Base-by-base conservation (phyloP, 2,113 vertebrate genomes). In the Ondatra zibethicus region DNA sequence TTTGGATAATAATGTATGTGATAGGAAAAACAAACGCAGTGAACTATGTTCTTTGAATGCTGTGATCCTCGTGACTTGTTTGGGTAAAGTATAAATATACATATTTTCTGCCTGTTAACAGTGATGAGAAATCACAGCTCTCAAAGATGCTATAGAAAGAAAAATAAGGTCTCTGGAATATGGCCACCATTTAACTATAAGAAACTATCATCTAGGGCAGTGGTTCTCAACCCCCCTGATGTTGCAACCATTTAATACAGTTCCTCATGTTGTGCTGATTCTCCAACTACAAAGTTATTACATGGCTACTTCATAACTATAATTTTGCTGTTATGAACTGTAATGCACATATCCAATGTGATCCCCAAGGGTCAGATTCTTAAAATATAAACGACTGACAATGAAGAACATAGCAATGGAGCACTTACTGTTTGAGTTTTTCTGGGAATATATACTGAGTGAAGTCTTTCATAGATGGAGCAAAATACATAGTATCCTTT, bases 371-470 rank as follows among this genome's bases (percentile, higher is more conserved):
- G 76, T 85, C 70, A n/a, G 70, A 93, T 27, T 93, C 5, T 58
- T 93, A 75, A 91, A 94, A 96, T 42, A 45, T 8, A 90, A 95
- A 81, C 11, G 36, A 36, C 31, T 96, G 14, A 68, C 72, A 93
- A 52, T 0, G 39, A 93, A 92, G 23, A 92, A 58, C 42, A 96
- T 7, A 31, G 50, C 61, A 97, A 91, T 1, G 75, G 87, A 52
- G 36, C 61, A 99, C 99, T 99, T 97, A 99, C 99, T 98, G 98
- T 97, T 98, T 98, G 39, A 99, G 98, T 94, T 98, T 98, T 90
- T 99, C 99, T 87, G 99, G 98, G 97, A 99, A 99, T 97, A 99
- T 98, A 97, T 99, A 99, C 7, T 98, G 99, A 1, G 99, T 99
- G 98, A 99, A 99, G 93, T 99, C 99, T 92, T 99, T 98, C 86